A percentile compares a stretch with the other conserved stretches of the same genome.
phyloP scores from a whole-genome alignment of 2,113 vertebrate species.

The Ageneiosus marmoratus region DNA sequence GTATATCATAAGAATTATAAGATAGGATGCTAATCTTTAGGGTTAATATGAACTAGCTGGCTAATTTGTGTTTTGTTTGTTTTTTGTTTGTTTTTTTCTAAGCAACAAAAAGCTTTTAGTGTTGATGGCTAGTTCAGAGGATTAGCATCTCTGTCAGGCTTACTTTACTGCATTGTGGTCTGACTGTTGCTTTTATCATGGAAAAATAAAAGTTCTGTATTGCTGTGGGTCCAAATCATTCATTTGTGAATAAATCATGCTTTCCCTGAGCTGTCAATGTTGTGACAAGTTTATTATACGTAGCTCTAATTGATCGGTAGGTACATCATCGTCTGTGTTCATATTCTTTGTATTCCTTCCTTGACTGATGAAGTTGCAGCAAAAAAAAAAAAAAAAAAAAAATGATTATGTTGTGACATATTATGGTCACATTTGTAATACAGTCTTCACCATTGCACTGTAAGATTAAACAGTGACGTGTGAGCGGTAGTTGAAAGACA shows the following conservation, averaged over 20 bases:
- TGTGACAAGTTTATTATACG: neutral
- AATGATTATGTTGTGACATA: neutral
- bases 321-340: neutral
- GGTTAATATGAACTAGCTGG: neutral
- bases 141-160: neutral
- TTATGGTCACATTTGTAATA: neutral
- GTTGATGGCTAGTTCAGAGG: too few species aligned
- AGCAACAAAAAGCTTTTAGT: neutral
- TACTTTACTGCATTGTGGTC: neutral
- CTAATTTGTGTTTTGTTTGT: neutral
- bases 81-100: neutral
- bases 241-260: neutral
- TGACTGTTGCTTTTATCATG: neutral
- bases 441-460: too few species aligned
- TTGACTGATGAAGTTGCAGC: neutral
- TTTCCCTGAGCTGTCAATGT: neutral
- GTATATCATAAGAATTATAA: neutral
- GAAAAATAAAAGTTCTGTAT: neutral
- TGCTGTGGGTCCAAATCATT: neutral
- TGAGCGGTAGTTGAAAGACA: neutral
- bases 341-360: neutral
- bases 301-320: neutral
- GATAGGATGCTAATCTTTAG: neutral
- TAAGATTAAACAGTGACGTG: neutral
- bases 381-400: neutral